A percentile compares a stretch with the other conserved stretches of the same genome.
phyloP scores from a whole-genome alignment of 2,113 vertebrate species.

The Pungitius pungitius region DNA sequence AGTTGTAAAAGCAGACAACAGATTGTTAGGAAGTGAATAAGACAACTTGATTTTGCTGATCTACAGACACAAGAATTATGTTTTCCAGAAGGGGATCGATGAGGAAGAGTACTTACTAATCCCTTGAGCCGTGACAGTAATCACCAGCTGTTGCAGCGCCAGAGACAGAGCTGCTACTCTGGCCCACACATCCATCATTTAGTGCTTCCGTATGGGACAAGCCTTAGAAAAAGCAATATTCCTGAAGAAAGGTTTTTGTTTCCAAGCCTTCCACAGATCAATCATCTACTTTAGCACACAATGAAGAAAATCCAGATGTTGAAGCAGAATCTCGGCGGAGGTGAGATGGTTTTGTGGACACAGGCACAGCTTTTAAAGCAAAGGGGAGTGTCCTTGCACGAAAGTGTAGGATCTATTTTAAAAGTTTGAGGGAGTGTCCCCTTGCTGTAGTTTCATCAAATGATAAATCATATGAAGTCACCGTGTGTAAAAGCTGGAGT shows the following conservation, averaged over 20 bases:
- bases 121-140: conserved; percentile 77
- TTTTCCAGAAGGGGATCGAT: conserved; percentile 14
- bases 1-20: conserved; percentile 4
- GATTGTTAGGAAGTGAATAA: background rate
- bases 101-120: conserved; percentile 83
- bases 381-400: conserved; percentile 63
- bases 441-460: conserved; percentile 10
- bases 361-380: conserved; percentile 69
- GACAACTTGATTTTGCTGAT: background rate
- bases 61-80: background rate
- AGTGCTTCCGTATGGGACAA: conserved; percentile 19
- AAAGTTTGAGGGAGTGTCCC: conserved; percentile 52
- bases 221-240: conserved; percentile 18
- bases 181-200: conserved; percentile 73
- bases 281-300: conserved; percentile 4
- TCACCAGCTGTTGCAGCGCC: conserved; percentile 80
- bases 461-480: background rate
- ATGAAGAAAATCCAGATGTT: conserved; percentile 39
- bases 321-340: conserved; percentile 55
- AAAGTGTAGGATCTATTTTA: conserved; percentile 23
- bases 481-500: background rate
- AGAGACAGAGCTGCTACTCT: conserved; percentile 76
- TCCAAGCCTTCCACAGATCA: conserved; percentile 15
- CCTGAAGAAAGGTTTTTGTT: background rate
- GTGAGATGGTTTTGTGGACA: conserved; percentile 61